These are phyloP conservation scores for Acanthochromis polyacanthus DNA, from an alignment of 2,113 vertebrate genomes.

Conservation along the genomic window DNA sequence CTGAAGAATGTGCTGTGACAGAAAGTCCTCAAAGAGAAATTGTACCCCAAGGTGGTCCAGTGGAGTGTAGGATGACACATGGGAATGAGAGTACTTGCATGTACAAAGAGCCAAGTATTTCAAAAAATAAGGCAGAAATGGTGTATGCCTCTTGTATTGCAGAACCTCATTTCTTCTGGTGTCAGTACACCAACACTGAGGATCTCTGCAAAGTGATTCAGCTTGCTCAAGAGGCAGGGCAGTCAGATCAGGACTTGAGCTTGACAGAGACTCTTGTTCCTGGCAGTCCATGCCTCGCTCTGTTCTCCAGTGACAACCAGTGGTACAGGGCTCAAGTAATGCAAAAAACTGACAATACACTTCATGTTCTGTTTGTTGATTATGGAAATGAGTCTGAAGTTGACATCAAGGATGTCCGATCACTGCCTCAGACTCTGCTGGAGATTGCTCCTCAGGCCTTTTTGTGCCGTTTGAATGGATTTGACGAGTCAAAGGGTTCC, in stretches of 20 bases:
- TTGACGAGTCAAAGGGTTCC: conserved; percentile 78
- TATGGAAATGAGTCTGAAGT: conserved; percentile 87
- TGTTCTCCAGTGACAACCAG: conserved; percentile 81
- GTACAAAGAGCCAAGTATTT: conserved; percentile 77
- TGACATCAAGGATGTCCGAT: conserved; percentile 71
- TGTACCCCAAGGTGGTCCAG: conserved; percentile 2
- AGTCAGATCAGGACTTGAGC: conserved; percentile 17
- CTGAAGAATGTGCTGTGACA: not conserved
- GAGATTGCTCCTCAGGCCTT: conserved; percentile 86
- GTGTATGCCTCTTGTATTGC: conserved; percentile 82
- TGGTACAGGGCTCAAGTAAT: conserved; percentile 88
- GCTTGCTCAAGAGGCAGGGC: conserved; percentile 80
- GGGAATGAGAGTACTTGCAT: not conserved
- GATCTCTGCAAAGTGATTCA: conserved; percentile 76
- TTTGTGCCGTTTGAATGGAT: conserved; percentile 87
- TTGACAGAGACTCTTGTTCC: conserved; percentile 52
- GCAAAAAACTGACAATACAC: conserved; percentile 10
- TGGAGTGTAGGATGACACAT: not conserved
- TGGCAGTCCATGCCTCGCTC: conserved; percentile 86
- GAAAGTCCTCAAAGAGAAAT: not conserved
- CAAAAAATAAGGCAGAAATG: conserved; percentile 68
- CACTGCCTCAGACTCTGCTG: conserved; percentile 81
- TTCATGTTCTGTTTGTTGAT: conserved; percentile 86
- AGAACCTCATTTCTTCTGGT: conserved; percentile 91
- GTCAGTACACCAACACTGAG: conserved; percentile 79